Evolutionary conservation across 2,113 vertebrate species (phyloP).

Genomic region (Ophthalmolycus amberensis): DNA sequence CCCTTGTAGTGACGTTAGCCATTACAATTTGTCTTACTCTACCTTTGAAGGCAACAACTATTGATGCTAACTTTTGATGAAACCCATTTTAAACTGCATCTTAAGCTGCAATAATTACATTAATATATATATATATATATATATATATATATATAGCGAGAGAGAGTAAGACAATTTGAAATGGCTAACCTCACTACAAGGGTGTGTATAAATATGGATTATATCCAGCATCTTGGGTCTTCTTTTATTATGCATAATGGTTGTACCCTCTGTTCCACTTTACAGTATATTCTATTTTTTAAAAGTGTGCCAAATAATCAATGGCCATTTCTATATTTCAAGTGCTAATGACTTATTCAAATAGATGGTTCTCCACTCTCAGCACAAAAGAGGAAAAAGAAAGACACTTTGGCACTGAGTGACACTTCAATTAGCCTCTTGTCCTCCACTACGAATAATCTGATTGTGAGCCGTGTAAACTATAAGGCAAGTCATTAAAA

Average conservation of each 20-base stretch:
- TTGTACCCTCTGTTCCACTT: neutral
- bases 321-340: slow-evolving; percentile 62
- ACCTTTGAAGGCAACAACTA: neutral
- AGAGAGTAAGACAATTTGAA: too few species aligned
- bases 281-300: slow-evolving; percentile 1
- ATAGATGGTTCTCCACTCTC: slow-evolving; percentile 65
- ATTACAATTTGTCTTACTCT: neutral
- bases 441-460: slow-evolving; percentile 78
- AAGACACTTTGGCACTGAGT: slow-evolving; percentile 73
- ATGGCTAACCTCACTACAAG: too few species aligned
- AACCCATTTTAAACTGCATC: neutral
- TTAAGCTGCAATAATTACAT: neutral
- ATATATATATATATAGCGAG: too few species aligned
- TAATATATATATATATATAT: neutral
- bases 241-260: neutral
- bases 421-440: slow-evolving; percentile 85
- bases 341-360: slow-evolving; percentile 71
- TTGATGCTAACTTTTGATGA: neutral
- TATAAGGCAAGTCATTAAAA: slow-evolving; percentile 81
- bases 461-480: slow-evolving; percentile 76
- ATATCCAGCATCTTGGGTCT: neutral
- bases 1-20: neutral
- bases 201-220: neutral
- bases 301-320: slow-evolving; percentile 62
- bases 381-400: slow-evolving; percentile 46